phyloP scores from a whole-genome alignment of 2,113 vertebrate genomes.

The Nothoprocta pentlandii region DNA sequence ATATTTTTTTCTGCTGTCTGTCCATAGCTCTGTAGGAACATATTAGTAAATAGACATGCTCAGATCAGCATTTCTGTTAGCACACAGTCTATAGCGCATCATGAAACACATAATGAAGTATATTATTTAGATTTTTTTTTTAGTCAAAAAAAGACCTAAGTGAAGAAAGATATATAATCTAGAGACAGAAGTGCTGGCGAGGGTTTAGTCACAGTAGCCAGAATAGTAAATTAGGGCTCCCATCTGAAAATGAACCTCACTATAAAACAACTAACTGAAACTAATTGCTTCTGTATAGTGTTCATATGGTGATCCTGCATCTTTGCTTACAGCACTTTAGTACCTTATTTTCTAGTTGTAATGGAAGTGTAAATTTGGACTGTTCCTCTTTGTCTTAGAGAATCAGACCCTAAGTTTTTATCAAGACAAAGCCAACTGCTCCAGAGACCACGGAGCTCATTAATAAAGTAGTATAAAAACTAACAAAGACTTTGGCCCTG shows the following conservation, averaged over 20 bases:
- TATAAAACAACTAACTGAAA: slow-evolving; percentile 9
- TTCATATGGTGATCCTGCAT: not conserved
- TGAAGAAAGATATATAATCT: not conserved
- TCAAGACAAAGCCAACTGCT: not conserved
- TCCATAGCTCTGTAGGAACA: not conserved
- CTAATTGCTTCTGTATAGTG: not conserved
- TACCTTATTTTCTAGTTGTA: not conserved
- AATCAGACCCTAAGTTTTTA: not conserved
- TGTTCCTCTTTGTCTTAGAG: not conserved
- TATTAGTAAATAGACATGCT: not conserved
- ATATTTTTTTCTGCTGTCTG: not conserved
- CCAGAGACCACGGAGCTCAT: not conserved
- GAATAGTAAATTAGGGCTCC: not conserved
- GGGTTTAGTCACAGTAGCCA: not conserved
- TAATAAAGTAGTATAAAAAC: not conserved
- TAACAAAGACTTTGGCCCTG: not conserved
- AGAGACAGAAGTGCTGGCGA: not conserved
- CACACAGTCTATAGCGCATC: not conserved
- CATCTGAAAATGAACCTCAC: not conserved
- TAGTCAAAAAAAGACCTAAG: not conserved
- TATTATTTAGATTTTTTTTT: not conserved
- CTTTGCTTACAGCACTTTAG: not conserved
- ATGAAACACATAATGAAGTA: not conserved
- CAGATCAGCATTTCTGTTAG: not conserved
- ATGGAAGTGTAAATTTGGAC: not conserved